Evolutionary conservation across 2,113 vertebrate genomes (phyloP), one percentile per base, ranked within the genome.

Genomic region (Puma concolor): DNA sequence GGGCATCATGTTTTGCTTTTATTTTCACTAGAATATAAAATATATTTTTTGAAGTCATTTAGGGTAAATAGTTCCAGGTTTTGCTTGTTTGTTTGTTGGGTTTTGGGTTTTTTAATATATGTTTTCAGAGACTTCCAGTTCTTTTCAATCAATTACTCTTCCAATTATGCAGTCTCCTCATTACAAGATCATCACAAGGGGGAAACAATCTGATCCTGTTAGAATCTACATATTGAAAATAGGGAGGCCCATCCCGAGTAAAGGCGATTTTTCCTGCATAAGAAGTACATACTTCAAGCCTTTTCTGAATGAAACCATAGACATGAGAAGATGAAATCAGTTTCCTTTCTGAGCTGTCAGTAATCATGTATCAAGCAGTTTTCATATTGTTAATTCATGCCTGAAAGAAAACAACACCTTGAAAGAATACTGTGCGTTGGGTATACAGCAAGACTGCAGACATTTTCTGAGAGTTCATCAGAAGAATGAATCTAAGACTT

Each of bases 231-330:
- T 52, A 79, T 52, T 92, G 27, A 44, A 71, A 85, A 85, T 44
- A 88, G 27, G 79, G 36, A 82, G 44, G 2, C 60, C 6, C 52
- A 9, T 60, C 29, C 6, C 71, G 19, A 50, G 27, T 77, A 97
- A 96, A 80, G 64, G 19, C 92, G 86, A 33, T 74, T 84, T 85
- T 97, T 93, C 52, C 74, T 86, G 74, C 50, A 29, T 0, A 14
- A 4, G 2, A 10, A 91, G n/a, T 52, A 54, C 7, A 63, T 11
- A 82, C 64, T 95, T 88, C 67, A 41, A 96, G 52, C 9, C 5
- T 97, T 88, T 95, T 52, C 50, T 41, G 80, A 95, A 69, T 77
- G 64, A 96, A 95, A 96, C 44, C 31, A 69, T n/a, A 96, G 29
- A 85, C 14, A 15, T 31, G 17, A 92, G 38, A 57, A 92, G 38